Base-by-base conservation (phyloP, 2,888 invertebrate species). In the Hartigia nigra region DNA sequence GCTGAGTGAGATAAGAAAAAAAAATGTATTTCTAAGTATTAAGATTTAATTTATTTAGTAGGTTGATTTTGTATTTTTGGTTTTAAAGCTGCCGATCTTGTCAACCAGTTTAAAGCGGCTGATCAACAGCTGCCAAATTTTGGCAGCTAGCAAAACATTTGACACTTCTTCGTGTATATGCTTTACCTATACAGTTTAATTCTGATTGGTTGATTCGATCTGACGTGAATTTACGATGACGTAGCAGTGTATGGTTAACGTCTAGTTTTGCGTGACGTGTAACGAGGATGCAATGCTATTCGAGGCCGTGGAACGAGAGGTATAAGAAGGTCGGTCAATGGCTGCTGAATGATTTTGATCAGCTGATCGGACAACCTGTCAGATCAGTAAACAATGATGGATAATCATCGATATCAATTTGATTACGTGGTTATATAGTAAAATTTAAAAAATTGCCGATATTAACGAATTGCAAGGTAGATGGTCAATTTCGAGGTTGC, bases 371-470 rank as follows among this genome's bases (percentile, higher is more conserved):
- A 9, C 72, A 72, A 34, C 72, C 76, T 31, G 39, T 76, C 76
- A n/a, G 75, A 31, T 31, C 75, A 14, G 75, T 75, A 76, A 37
- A 76, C 39, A 76, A 76, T 76, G 31, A 37, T 35, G 39, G 14
- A 35, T 75, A 14, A 23, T 1, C 31, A n/a, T 75, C 39, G n/a
- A 37, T 75, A 37, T 35, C 31, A 34, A 12, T 31, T 37, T 23
- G 23, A 35, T 37, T 23, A 39, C 34, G 23, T n/a, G 35, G 5
- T 9, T 3, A 23, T 5, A 23, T 14, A 37, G 31, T 55, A 69
- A 76, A 55, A 36, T 55, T 23, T n/a, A 31, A n/a, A 55, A 76
- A 31, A 34, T 31, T 11, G 72, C 12, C 72, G 72, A 12, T 72
- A 39, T 72, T 75, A 36, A 76, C 70, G 76, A 74, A 76, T 72